A percentile compares a stretch with the other conserved stretches of the same genome.
These are phyloP conservation scores for Rhinichthys klamathensis DNA, from an alignment of 2,113 vertebrate genomes.

Conservation along the genomic window DNA sequence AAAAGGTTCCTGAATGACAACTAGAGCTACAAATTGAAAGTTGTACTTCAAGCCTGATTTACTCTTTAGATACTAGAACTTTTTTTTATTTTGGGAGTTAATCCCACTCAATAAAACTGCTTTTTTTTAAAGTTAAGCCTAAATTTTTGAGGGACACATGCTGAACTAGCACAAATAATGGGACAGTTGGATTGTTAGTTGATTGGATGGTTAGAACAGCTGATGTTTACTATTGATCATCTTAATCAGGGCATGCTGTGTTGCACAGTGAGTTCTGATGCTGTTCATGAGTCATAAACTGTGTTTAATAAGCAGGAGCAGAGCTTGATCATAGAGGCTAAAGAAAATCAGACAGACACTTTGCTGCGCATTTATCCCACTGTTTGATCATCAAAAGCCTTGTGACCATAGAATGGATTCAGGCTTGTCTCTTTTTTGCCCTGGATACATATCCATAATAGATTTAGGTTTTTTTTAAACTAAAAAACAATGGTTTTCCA, in stretches of 20 bases:
- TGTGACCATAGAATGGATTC: conserved; percentile 16
- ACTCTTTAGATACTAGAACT: background rate
- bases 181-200: background rate
- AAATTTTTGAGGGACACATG: background rate
- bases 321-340: conserved; percentile 58
- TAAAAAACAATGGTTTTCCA: no score
- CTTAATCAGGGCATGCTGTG: background rate
- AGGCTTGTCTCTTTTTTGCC: background rate
- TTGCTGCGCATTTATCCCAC: background rate
- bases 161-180: background rate
- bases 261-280: background rate
- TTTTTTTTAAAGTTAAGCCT: background rate
- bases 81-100: background rate
- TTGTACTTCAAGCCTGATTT: background rate
- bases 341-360: conserved; percentile 51
- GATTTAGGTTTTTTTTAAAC: background rate
- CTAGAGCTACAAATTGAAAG: background rate
- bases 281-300: conserved; percentile 14
- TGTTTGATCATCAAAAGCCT: conserved; percentile 32
- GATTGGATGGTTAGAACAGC: background rate
- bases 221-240: conserved; percentile 9
- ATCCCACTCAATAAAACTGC: background rate
- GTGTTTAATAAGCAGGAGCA: conserved; percentile 17
- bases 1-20: background rate
- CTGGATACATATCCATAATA: background rate